Conservation (phyloP, 2,797 vertebrate species). For the Arremon brunneinucha region DNA sequence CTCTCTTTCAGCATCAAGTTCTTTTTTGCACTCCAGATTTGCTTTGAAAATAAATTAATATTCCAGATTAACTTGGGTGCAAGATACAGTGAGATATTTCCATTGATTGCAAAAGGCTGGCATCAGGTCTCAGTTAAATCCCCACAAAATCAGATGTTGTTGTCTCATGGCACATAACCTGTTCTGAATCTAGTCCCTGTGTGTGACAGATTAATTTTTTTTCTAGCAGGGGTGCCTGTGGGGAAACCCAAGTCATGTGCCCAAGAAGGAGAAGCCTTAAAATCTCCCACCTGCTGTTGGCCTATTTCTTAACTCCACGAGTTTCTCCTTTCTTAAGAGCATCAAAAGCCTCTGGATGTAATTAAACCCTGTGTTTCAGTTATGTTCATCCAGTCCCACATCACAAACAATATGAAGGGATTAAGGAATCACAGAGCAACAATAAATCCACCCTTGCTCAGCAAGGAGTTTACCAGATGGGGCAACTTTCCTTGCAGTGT, state of each 20-base stretch:
- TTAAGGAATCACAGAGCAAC: conserved; percentile 3
- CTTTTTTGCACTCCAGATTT: not conserved
- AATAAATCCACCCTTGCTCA: conserved; percentile 4
- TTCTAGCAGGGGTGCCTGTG: not conserved
- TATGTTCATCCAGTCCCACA: not conserved
- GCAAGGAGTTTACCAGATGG: not conserved
- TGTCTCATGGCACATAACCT: not conserved
- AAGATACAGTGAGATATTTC: not conserved
- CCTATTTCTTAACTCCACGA: not conserved
- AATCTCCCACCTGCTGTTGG: not conserved
- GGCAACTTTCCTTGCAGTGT: not conserved
- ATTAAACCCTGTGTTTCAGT: conserved; percentile 4
- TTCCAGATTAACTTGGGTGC: not conserved
- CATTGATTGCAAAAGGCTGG: not conserved
- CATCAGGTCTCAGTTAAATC: not conserved
- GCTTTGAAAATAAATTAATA: not conserved
- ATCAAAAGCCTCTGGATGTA: conserved; percentile 5
- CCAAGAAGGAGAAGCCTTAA: not conserved
- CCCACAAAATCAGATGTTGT: not conserved
- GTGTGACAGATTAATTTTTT: not conserved
- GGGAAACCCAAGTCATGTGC: not conserved
- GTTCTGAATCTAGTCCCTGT: not conserved
- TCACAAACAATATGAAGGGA: not conserved
- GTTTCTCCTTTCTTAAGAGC: conserved; percentile 7
- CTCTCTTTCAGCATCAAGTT: not conserved